A percentile compares a stretch with the other conserved stretches of the same genome.
phyloP scores from a whole-genome alignment of 2,797 vertebrate genomes.

The Octomys mimax region DNA sequence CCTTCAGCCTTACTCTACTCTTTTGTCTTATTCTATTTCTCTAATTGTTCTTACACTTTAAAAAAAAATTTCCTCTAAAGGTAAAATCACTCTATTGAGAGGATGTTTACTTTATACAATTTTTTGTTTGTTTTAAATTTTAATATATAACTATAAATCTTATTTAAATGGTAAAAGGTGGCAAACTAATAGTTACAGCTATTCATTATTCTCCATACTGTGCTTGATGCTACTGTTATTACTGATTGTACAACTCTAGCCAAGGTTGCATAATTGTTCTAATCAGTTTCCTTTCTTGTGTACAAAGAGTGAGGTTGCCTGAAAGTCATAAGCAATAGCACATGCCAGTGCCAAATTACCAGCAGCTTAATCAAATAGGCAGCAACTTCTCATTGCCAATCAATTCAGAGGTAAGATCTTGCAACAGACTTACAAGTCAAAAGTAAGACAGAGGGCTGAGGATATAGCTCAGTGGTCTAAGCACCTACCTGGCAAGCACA shows the following conservation, averaged over 20 bases:
- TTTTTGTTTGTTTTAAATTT: not conserved
- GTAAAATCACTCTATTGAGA: not conserved
- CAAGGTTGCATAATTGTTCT: not conserved
- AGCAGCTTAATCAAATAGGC: not conserved
- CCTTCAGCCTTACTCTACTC: not conserved
- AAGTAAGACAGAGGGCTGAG: not conserved
- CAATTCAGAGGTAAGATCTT: not conserved
- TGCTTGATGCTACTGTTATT: not conserved
- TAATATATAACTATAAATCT: not conserved
- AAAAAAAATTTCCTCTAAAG: not conserved
- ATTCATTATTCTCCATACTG: not conserved
- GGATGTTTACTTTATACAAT: not conserved
- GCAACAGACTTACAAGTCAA: not conserved
- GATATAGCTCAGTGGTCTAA: too few relatives aligned
- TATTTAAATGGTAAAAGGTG: not conserved
- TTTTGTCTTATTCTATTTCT: not conserved
- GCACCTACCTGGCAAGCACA: too few relatives aligned
- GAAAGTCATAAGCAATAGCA: not conserved
- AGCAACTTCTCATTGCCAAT: not conserved
- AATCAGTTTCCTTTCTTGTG: not conserved
- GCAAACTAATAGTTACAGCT: not conserved
- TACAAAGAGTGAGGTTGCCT: not conserved
- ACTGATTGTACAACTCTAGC: not conserved
- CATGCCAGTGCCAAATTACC: not conserved
- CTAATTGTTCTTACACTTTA: not conserved